A percentile compares a stretch with the other conserved stretches of the same genome.
Evolutionary conservation across 2,888 invertebrate genomes (phyloP).

Genomic region (Eueremaeus valkanovi): DNA sequence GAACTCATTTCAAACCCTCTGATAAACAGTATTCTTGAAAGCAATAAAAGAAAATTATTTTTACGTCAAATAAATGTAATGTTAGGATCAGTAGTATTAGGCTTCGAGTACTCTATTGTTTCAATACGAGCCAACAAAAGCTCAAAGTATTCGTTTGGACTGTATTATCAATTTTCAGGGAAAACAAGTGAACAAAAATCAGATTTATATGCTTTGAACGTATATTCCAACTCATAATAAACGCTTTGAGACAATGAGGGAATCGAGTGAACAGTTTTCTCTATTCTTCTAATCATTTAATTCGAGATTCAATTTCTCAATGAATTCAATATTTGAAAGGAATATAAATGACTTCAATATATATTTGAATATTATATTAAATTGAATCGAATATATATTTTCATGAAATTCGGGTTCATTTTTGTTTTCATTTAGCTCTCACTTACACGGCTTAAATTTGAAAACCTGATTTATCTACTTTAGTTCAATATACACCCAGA

Average conservation of each 20-base stretch:
- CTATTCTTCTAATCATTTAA: background rate
- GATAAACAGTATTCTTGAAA: background rate
- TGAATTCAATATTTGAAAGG: too few species aligned
- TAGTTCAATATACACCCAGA: too few species aligned
- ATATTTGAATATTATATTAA: too few species aligned
- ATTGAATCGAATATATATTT: too few species aligned
- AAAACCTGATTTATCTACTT: too few species aligned
- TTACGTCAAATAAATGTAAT: background rate
- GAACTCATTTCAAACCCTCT: too few species aligned
- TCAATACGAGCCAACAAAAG: background rate
- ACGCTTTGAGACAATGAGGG: background rate
- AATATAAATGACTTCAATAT: too few species aligned
- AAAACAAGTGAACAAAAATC: background rate
- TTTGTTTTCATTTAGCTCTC: too few species aligned
- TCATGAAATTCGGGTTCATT: too few species aligned
- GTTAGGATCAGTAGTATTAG: background rate
- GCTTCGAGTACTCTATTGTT: background rate
- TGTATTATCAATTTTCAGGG: background rate
- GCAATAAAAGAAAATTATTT: slow-evolving; percentile 10
- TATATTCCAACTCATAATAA: background rate
- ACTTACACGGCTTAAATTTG: too few species aligned
- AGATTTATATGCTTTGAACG: slow-evolving; percentile 21
- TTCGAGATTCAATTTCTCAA: background rate
- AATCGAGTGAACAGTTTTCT: background rate
- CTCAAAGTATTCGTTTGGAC: background rate